A percentile compares a stretch with the other conserved stretches of the same genome.
Conservation (phyloP, 2,113 vertebrate species). For the Hiodon alosoides region DNA sequence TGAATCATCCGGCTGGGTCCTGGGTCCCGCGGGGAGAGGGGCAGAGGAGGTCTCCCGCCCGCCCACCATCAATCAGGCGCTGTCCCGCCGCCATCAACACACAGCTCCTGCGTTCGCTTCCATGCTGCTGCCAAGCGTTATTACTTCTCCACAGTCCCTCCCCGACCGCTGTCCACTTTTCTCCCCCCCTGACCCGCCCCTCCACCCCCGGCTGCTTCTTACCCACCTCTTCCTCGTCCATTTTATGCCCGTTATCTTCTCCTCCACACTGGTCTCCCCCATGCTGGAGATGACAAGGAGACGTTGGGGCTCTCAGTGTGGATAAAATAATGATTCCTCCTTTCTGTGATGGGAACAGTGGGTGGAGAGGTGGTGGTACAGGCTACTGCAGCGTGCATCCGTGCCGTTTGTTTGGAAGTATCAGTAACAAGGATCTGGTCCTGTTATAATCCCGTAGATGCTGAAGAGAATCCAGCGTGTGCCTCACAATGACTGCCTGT, state of each 20-base stretch:
- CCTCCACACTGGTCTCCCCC: slow-evolving; percentile 32
- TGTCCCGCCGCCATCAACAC: slow-evolving; percentile 46
- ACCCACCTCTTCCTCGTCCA: no score
- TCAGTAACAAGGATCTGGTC: slow-evolving; percentile 54
- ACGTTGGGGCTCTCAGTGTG: slow-evolving; percentile 44
- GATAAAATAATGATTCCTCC: slow-evolving; percentile 67
- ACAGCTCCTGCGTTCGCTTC: neutral
- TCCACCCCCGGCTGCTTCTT: neutral
- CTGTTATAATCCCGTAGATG: slow-evolving; percentile 52
- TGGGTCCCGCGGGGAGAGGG: neutral
- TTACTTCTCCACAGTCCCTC: neutral
- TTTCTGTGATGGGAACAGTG: slow-evolving; percentile 34
- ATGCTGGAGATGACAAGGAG: slow-evolving; percentile 40
- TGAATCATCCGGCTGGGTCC: slow-evolving; percentile 57
- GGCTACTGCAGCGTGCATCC: no score
- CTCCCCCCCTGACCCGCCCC: slow-evolving; percentile 11
- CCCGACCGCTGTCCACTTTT: neutral
- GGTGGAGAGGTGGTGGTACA: neutral
- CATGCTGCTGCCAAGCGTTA: neutral
- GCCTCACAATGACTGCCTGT: slow-evolving; percentile 46
- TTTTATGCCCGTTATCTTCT: no score
- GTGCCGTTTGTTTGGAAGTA: slow-evolving; percentile 68
- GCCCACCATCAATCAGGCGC: slow-evolving; percentile 54
- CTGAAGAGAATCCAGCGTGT: slow-evolving; percentile 41
- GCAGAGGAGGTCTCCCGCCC: slow-evolving; percentile 3